phyloP scores from a whole-genome alignment of 2,113 vertebrate genomes.

The Otocyon megalotis region DNA sequence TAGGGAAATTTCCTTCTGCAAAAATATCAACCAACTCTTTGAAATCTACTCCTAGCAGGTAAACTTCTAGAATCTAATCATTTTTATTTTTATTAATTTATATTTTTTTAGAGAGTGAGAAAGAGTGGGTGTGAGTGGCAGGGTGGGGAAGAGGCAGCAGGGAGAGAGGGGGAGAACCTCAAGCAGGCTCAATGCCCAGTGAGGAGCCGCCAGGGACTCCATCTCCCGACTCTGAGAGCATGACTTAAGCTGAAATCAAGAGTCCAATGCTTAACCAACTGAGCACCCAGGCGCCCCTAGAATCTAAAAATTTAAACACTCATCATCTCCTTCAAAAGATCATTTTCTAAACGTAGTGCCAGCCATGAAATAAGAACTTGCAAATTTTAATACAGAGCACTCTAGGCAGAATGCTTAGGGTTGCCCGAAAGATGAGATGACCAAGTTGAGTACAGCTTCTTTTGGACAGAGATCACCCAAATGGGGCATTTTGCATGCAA shows the following conservation, averaged over 20 bases:
- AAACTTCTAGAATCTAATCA: slow-evolving; percentile 28
- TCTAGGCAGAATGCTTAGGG: slow-evolving; percentile 30
- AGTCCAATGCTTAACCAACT: not conserved
- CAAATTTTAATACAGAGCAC: slow-evolving; percentile 5
- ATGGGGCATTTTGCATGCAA: not conserved
- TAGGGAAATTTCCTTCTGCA: slow-evolving; percentile 38
- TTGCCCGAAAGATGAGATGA: not conserved
- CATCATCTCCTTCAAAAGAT: slow-evolving; percentile 37
- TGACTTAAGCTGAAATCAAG: not conserved
- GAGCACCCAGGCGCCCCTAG: not conserved
- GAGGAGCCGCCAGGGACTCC: not conserved
- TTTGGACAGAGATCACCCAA: not conserved
- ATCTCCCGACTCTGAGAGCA: not conserved
- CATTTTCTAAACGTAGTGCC: slow-evolving; percentile 19
- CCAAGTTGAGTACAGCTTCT: not conserved
- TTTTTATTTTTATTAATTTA: not conserved
- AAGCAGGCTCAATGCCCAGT: not conserved
- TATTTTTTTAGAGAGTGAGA: not conserved
- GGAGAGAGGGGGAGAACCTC: not conserved
- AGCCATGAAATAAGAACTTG: not conserved
- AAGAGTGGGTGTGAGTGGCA: not conserved
- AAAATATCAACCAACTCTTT: slow-evolving; percentile 19
- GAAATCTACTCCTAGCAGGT: slow-evolving; percentile 4
- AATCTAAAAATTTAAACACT: slow-evolving; percentile 40
- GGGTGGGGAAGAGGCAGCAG: not conserved